Conservation (phyloP, 1,140 invertebrate species). For the Pseudomyrmex dendroicus region DNA sequence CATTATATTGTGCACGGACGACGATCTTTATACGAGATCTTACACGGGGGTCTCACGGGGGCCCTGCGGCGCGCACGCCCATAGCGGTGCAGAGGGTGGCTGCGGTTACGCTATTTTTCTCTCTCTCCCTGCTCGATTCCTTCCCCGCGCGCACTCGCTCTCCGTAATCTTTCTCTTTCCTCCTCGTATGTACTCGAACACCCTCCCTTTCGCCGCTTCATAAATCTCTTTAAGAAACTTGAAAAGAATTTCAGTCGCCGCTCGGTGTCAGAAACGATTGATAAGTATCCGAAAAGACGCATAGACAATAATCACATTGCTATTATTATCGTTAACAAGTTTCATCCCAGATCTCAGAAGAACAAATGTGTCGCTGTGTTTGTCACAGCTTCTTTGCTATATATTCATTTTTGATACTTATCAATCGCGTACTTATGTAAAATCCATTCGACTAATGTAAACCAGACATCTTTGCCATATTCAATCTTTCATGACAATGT, state of each 20-base stretch:
- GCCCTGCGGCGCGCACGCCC: constrained; percentile 75
- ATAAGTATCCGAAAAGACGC: too few relatives aligned
- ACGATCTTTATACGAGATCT: constrained; percentile 80
- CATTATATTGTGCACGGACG: constrained; percentile 71
- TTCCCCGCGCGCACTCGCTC: background rate
- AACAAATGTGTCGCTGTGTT: too few relatives aligned
- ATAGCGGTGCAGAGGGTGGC: constrained; percentile 75
- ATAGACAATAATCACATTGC: too few relatives aligned
- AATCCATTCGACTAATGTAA: background rate
- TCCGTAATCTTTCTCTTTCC: constrained; percentile 52
- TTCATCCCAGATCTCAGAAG: too few relatives aligned
- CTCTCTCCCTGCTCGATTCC: constrained; percentile 9
- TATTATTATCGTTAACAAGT: too few relatives aligned
- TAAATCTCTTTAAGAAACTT: constrained; percentile 77
- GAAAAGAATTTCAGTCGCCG: constrained; percentile 30
- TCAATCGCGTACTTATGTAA: too few relatives aligned
- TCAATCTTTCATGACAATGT: too few relatives aligned
- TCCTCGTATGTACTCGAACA: background rate
- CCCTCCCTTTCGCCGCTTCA: constrained; percentile 64
- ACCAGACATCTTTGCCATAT: too few relatives aligned
- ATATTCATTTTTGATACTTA: too few relatives aligned
- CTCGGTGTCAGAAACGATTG: too few relatives aligned
- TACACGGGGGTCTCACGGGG: constrained; percentile 71
- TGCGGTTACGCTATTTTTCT: constrained; percentile 75
- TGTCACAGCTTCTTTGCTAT: too few relatives aligned